Evolutionary conservation across 2,797 vertebrate species (phyloP).

Genomic region (Threskiornis aethiopicus): DNA sequence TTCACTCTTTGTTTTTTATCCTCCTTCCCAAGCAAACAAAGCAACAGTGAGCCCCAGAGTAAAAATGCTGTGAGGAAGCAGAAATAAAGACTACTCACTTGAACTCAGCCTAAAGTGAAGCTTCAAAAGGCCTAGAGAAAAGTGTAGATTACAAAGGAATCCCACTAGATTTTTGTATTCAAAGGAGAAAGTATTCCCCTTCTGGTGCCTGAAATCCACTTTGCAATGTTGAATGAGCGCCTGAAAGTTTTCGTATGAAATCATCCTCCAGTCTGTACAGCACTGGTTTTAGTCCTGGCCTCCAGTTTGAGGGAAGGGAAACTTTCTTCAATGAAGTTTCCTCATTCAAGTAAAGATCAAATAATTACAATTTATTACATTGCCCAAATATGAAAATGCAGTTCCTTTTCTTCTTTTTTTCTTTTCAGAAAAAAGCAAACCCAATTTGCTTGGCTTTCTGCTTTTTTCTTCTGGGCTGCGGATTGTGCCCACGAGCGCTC

Average conservation of each 20-base stretch:
- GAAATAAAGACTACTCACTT: neutral
- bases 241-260: neutral
- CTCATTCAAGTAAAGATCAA: neutral
- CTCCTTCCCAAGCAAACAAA: neutral
- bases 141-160: neutral
- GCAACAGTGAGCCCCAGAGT: neutral
- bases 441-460: neutral
- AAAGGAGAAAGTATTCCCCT: neutral
- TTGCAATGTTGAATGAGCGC: neutral
- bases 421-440: neutral
- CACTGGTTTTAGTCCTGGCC: neutral
- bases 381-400: rapidly evolving
- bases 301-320: neutral
- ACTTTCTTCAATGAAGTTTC: neutral
- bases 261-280: rapidly evolving
- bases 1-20: neutral
- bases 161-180: neutral
- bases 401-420: neutral
- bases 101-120: neutral
- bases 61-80: neutral
- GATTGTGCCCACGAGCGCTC: rapidly evolving
- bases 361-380: neutral
- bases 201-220: neutral
- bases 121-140: neutral
- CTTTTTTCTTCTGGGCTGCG: neutral